Evolutionary conservation across 2,797 vertebrate genomes (phyloP).

Genomic region (Micrastur ruficollis): DNA sequence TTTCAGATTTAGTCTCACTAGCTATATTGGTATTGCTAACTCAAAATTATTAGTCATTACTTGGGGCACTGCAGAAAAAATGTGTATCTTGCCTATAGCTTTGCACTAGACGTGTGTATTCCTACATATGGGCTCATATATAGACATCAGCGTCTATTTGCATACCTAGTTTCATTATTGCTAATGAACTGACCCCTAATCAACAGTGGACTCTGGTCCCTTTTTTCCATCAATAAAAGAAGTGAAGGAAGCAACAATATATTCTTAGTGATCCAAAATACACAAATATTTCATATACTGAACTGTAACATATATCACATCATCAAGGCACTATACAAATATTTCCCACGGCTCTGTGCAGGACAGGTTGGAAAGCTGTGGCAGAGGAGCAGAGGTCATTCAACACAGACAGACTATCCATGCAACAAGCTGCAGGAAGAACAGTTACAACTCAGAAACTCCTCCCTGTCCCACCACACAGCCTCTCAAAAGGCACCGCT

Average conservation of each 20-base stretch:
- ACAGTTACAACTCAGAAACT: background rate
- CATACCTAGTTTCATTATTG: background rate
- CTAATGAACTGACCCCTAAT: background rate
- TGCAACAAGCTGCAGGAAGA: background rate
- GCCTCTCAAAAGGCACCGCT: background rate
- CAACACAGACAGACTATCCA: background rate
- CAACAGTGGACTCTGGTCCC: background rate
- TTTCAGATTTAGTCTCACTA: background rate
- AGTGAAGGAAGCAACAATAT: background rate
- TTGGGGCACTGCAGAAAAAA: background rate
- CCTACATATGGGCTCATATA: background rate
- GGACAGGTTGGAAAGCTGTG: background rate
- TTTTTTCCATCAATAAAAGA: background rate
- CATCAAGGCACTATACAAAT: background rate
- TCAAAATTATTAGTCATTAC: background rate
- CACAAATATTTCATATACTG: background rate
- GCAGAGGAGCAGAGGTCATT: background rate
- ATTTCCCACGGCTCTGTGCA: background rate
- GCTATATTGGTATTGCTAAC: background rate
- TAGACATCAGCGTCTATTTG: background rate
- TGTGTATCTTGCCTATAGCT: background rate
- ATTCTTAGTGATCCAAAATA: background rate
- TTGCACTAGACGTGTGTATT: background rate
- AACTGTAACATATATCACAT: background rate
- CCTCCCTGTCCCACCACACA: background rate